These are phyloP conservation scores for Caenorhabditis sp. DNA, from an alignment of 2,888 invertebrate species.

Conservation along the genomic window DNA sequence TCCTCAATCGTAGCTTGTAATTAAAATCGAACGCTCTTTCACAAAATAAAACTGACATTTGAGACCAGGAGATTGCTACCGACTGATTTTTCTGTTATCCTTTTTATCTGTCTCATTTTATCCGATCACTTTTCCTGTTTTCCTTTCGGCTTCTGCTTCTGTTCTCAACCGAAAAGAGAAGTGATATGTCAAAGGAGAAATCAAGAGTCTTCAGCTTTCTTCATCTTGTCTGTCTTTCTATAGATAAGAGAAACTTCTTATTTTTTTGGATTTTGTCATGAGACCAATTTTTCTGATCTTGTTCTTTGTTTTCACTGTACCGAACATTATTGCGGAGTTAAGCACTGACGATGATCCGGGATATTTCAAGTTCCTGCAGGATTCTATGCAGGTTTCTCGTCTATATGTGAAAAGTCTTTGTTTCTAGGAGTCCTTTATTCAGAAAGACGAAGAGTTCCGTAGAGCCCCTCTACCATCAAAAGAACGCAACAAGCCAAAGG, in stretches of 20 bases:
- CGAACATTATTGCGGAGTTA: background rate
- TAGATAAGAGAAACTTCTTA: slow-evolving; percentile 25
- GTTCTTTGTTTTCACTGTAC: background rate
- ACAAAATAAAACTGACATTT: slow-evolving; percentile 38
- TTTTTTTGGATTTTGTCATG: slow-evolving; percentile 19
- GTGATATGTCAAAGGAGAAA: slow-evolving; percentile 23
- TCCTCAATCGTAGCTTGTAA: slow-evolving; percentile 55
- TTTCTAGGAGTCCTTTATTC: background rate
- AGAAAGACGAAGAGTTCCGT: slow-evolving; percentile 56
- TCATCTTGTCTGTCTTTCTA: background rate
- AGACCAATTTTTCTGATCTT: background rate
- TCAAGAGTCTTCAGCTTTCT: background rate
- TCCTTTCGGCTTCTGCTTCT: slow-evolving; percentile 4
- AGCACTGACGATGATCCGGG: slow-evolving; percentile 40
- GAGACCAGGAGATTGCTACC: background rate
- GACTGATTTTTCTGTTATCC: slow-evolving; percentile 19
- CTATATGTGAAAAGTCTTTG: too few species aligned
- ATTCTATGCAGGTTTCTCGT: slow-evolving; percentile 48
- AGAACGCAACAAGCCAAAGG: slow-evolving; percentile 25
- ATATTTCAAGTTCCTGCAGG: slow-evolving; percentile 50
- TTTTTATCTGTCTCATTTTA: slow-evolving; percentile 5
- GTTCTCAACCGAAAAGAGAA: slow-evolving; percentile 6
- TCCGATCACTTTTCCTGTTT: slow-evolving; percentile 40
- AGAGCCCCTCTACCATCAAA: slow-evolving; percentile 24
- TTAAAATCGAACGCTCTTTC: slow-evolving; percentile 30